These are phyloP conservation scores for Gonioctena quinquepunctata DNA, from an alignment of 1,140 invertebrate species.

Conservation along the genomic window DNA sequence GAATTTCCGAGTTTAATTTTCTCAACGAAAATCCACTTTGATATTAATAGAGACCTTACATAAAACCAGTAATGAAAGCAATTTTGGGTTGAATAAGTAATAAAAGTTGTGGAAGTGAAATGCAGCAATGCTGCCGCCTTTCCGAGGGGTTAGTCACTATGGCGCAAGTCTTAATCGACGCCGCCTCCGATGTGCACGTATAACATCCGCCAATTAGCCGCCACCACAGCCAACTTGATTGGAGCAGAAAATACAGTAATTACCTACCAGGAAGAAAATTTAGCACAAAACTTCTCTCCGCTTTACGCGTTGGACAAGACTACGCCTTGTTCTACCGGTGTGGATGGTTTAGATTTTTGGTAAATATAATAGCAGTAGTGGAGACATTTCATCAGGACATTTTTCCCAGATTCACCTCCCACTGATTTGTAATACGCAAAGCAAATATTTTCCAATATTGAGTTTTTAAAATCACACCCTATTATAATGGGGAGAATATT, in stretches of 20 bases:
- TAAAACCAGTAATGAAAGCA: neutral
- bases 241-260: constrained; percentile 35
- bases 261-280: constrained; percentile 34
- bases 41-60: constrained; percentile 13
- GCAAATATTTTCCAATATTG: too few species aligned
- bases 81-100: constrained; percentile 28
- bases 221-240: constrained; percentile 38
- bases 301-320: neutral
- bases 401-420: too few species aligned
- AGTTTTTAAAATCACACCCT: too few species aligned
- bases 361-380: too few species aligned
- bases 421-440: too few species aligned
- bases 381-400: too few species aligned
- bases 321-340: constrained; percentile 7
- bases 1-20: constrained; percentile 13
- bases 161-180: constrained; percentile 47
- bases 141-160: constrained; percentile 29
- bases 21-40: neutral
- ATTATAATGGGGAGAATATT: too few species aligned
- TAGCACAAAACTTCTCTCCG: constrained; percentile 18
- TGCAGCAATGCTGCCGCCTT: constrained; percentile 11
- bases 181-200: constrained; percentile 42
- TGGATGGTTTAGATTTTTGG: neutral
- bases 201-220: constrained; percentile 47
- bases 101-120: constrained; percentile 12